Conservation (phyloP, 2,797 vertebrate genomes). For the Dermochelys coriacea region DNA sequence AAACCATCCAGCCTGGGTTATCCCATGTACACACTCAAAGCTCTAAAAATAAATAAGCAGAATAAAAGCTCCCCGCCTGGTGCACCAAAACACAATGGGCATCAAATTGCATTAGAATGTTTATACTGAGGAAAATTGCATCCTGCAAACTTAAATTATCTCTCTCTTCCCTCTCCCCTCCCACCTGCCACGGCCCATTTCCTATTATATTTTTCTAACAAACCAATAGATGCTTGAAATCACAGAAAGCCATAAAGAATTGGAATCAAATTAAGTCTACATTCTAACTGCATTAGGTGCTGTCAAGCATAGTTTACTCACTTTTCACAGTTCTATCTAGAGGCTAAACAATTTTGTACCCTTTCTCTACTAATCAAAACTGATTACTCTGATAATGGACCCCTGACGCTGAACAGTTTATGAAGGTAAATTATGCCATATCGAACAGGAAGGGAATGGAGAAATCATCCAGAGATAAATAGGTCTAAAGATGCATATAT, state of each 20-base stretch:
- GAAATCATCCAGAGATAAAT: slow-evolving; percentile 79
- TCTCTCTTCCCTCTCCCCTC: slow-evolving; percentile 76
- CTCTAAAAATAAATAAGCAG: slow-evolving; percentile 70
- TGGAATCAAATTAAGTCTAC: slow-evolving; percentile 93
- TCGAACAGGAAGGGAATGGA: slow-evolving; percentile 79
- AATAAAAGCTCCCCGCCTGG: slow-evolving; percentile 62
- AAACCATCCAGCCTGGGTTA: slow-evolving; percentile 5
- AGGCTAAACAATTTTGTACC: slow-evolving; percentile 82
- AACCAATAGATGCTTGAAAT: slow-evolving; percentile 89
- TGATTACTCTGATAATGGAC: slow-evolving; percentile 80
- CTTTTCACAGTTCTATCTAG: slow-evolving; percentile 83
- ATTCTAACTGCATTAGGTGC: slow-evolving; percentile 88
- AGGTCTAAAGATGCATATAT: slow-evolving; percentile 79
- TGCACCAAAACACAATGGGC: slow-evolving; percentile 86
- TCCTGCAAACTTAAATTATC: slow-evolving; percentile 92
- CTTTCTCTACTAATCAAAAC: slow-evolving; percentile 82
- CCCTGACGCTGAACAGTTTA: slow-evolving; percentile 77
- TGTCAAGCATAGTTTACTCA: slow-evolving; percentile 86
- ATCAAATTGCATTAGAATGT: slow-evolving; percentile 95
- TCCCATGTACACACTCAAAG: not conserved
- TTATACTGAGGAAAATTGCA: slow-evolving; percentile 96
- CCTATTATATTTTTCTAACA: slow-evolving; percentile 89
- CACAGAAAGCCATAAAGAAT: slow-evolving; percentile 83
- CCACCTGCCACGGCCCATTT: slow-evolving; percentile 80
- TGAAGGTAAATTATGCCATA: slow-evolving; percentile 81